These are phyloP conservation scores for Stomatorhinus walkeri DNA, from an alignment of 2,797 vertebrate genomes.

Conservation along the genomic window DNA sequence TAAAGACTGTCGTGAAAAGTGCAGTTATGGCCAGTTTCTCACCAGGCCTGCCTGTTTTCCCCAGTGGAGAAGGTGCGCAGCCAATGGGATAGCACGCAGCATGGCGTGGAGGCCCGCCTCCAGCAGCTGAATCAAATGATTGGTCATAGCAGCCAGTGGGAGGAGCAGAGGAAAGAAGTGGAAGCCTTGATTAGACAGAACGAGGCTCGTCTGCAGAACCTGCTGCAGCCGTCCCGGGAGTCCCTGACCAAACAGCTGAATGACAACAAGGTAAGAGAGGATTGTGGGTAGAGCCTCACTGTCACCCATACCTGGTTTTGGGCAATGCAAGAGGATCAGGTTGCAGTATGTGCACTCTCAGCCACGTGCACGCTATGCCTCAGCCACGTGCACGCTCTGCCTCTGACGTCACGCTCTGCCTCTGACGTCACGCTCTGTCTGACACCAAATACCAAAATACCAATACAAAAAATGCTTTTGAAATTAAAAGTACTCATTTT, in stretches of 20 bases:
- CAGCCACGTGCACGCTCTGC: too few relatives aligned
- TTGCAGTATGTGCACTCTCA: neutral
- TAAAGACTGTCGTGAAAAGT: neutral
- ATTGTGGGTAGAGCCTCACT: neutral
- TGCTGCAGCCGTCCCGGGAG: conserved; percentile 72
- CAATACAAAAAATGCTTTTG: neutral
- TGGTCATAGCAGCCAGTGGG: conserved; percentile 81
- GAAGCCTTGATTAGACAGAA: conserved; percentile 73
- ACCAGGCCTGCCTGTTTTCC: conserved; percentile 20
- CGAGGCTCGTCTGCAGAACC: conserved; percentile 67
- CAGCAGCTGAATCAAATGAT: conserved; percentile 84
- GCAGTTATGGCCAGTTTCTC: neutral
- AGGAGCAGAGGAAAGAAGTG: conserved; percentile 71
- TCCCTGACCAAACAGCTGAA: conserved; percentile 73
- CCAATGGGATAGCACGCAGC: conserved; percentile 89
- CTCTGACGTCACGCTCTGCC: too few relatives aligned
- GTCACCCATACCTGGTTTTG: neutral
- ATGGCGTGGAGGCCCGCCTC: conserved; percentile 77
- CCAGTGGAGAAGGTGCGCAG: conserved; percentile 83
- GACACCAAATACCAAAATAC: neutral
- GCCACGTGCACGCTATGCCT: neutral
- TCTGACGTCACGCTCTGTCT: neutral
- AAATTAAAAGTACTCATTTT: neutral
- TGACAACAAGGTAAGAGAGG: conserved; percentile 74
- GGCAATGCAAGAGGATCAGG: neutral